Evolutionary conservation across 2,888 invertebrate species (phyloP), one percentile per base, ranked within the genome.

Genomic region (Neocrepidodera transversa): DNA sequence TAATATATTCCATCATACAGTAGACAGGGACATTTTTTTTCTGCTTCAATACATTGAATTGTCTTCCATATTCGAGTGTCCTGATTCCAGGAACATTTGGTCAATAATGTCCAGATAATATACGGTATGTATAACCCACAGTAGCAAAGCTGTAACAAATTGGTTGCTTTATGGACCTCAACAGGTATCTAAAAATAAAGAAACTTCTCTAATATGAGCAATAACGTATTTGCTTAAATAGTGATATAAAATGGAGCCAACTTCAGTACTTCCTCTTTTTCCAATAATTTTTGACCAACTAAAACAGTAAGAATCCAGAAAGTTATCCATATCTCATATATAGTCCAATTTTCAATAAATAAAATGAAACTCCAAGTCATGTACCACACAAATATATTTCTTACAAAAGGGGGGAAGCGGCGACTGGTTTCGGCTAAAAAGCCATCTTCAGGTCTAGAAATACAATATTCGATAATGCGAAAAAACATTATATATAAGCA

Each of bases 251-350:
- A 63, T 58, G 35, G 69, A 71, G 42, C 72, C 74, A 52, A 74
- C 72, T 65, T 74, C 73, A 50, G 50, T 65, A 62, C 72, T 74
- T 54, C 70, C 71, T 57, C 68, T 71, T 60, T 72, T 70, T 32
- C 74, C 72, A 63, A 73, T 67, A 47, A 72, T 14, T 66, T 74
- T 71, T 20, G 62, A 67, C 72, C 73, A 74, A 36, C 49, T 45
- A 49, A 62, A 70, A 63, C 62, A 69, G n/a, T n/a, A n/a, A 35
- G 69, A 71, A 45, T 68, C n/a, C n/a, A n/a, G n/a, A n/a, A n/a
- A n/a, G n/a, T n/a, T n/a, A n/a, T n/a, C n/a, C n/a, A n/a, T n/a
- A n/a, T n/a, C n/a, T n/a, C n/a, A n/a, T n/a, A n/a, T n/a, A n/a
- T n/a, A n/a, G n/a, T n/a, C n/a, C n/a, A n/a, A n/a, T n/a, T n/a